Evolutionary conservation across 2,888 invertebrate genomes (phyloP).

Genomic region (Stenoptilia bipunctidactyla): DNA sequence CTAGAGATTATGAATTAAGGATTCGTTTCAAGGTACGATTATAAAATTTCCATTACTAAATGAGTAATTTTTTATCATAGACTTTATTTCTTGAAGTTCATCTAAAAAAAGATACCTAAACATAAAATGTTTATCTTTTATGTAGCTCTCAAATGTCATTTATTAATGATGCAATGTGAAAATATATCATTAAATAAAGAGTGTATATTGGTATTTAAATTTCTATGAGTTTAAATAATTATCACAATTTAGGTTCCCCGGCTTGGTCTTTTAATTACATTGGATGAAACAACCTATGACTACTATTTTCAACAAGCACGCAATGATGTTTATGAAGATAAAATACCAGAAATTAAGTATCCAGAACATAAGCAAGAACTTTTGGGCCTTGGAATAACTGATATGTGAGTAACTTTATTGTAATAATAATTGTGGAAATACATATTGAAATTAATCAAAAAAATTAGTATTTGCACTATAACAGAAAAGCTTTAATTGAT

Average conservation of each 20-base stretch:
- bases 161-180: too few species aligned
- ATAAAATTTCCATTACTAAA: too few species aligned
- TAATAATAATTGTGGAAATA: too few species aligned
- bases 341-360: constrained; percentile 83
- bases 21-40: constrained; percentile 80
- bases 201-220: too few species aligned
- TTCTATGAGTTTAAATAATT: too few species aligned
- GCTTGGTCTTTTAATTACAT: constrained; percentile 71
- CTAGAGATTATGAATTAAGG: constrained; percentile 79
- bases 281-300: constrained; percentile 83
- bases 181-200: too few species aligned
- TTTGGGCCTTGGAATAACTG: constrained; percentile 86
- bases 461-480: too few species aligned
- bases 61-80: too few species aligned
- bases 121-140: neutral
- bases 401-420: constrained; percentile 76
- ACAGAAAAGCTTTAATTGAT: too few species aligned
- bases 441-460: neutral
- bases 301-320: constrained; percentile 90
- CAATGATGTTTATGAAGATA: constrained; percentile 83
- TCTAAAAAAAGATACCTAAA: too few species aligned
- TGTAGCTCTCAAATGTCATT: too few species aligned
- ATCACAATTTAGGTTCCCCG: constrained; percentile 69
- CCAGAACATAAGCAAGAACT: constrained; percentile 83
- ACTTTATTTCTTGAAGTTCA: too few species aligned